Evolutionary conservation across 2,797 vertebrate species (phyloP), one percentile per base, ranked within the genome.

Genomic region (Ptychadena robeensis): DNA sequence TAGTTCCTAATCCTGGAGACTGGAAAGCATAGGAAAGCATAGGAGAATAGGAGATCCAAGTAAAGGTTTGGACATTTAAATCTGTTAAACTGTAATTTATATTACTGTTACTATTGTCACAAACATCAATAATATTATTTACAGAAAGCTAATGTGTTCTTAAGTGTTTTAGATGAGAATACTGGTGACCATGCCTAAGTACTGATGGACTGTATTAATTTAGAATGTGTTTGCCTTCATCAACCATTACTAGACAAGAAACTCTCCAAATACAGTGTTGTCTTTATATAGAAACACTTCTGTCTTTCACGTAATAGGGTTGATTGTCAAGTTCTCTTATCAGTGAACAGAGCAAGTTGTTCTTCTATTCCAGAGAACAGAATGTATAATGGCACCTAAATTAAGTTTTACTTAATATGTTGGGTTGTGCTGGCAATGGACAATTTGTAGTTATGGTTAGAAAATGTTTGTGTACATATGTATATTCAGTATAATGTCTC

Each of bases 221-320:
- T n/a, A 25, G 57, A 48, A 28, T 65, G 48, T 71, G 66, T 76
- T 81, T 68, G 18, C 27, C 18, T 27, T 38, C 25, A 76, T 30
- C 34, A 44, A 32, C 15, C 38, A 71, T 57, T 69, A 34, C 65
- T 22, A 70, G 70, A 61, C 69, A 66, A 27, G 66, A 34, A 70
- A 32, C 28, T 37, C 67, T 67, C 27, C 30, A 48, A 27, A 77
- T 53, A 67, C 66, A 68, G 73, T 57, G n/a, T 38, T 37, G 73
- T 64, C 81, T 82, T 82, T 82, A 71, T 82, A 71, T 82, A 82
- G 81, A 76, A 77, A 32, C 81, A 77, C 81, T 77, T 35, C 53
- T 71, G 64, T 32, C 31, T 71, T 31, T 77, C 48, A 77, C 66
- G 64, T 59, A 71, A 35, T 64, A 73, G 2, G 11, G n/a, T 59